Evolutionary conservation across 2,113 vertebrate genomes (phyloP).

Genomic region (Amblyornis subalaris): DNA sequence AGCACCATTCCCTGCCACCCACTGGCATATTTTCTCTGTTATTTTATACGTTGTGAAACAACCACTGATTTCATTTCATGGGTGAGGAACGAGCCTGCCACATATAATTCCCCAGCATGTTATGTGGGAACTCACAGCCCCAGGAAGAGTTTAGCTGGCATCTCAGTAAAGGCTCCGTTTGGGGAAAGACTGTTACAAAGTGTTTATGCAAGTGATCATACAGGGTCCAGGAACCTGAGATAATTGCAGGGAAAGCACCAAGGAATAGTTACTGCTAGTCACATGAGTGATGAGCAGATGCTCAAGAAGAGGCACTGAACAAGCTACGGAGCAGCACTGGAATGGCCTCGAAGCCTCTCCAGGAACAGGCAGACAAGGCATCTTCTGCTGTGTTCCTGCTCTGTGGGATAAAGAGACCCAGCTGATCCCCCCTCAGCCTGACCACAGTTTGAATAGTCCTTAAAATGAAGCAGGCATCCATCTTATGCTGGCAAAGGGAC

Average conservation of each 20-base stretch:
- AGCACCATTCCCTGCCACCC: conserved; percentile 3
- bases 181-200: background rate
- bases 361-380: background rate
- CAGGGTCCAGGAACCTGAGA: background rate
- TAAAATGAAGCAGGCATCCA: background rate
- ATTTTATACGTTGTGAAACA: background rate
- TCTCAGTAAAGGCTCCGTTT: background rate
- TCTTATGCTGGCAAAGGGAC: background rate
- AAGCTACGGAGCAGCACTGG: background rate
- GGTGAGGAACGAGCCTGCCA: background rate
- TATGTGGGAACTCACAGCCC: background rate
- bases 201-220: background rate
- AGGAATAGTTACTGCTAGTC: background rate
- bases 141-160: background rate
- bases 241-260: background rate
- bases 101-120: background rate
- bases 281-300: background rate
- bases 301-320: background rate
- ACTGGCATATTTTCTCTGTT: background rate
- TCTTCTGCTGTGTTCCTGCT: background rate
- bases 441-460: background rate
- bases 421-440: background rate
- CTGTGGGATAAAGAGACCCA: background rate
- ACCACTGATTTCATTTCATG: background rate
- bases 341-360: background rate